Conservation (phyloP, 2,888 invertebrate species). For the Scaptomyza caliginosa region DNA sequence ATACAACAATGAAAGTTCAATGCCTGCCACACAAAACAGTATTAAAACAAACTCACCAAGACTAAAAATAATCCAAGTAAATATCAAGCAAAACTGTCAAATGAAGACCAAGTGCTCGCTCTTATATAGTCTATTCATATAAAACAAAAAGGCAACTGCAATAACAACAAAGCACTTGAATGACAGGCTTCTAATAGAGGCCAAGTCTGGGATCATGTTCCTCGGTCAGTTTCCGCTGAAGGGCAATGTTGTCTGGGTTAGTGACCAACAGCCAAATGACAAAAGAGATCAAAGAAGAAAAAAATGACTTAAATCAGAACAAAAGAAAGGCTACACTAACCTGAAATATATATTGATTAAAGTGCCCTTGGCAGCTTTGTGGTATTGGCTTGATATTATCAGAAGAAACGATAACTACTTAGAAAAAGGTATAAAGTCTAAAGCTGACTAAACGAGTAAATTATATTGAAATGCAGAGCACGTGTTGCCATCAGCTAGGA, state of each 20-base stretch:
- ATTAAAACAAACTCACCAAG: constrained; percentile 39
- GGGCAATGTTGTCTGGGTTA: constrained; percentile 53
- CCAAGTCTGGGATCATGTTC: constrained; percentile 41
- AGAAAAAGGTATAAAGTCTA: constrained; percentile 31
- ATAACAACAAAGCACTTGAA: constrained; percentile 31
- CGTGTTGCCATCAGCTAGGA: constrained; percentile 42
- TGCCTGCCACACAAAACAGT: constrained; percentile 32
- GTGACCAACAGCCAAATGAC: constrained; percentile 42
- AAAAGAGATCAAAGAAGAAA: constrained; percentile 16
- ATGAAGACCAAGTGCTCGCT: constrained; percentile 6
- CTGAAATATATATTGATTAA: constrained; percentile 16
- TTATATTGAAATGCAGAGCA: constrained; percentile 58
- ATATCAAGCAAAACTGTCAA: constrained; percentile 1
- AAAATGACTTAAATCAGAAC: background rate
- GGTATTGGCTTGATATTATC: constrained; percentile 55
- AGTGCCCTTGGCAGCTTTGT: constrained; percentile 45
- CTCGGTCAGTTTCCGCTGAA: constrained; percentile 40
- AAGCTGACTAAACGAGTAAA: constrained; percentile 57
- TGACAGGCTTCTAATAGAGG: constrained; percentile 59
- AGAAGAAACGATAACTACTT: constrained; percentile 38
- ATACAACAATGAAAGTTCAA: constrained; percentile 65
- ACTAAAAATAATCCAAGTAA: constrained; percentile 33
- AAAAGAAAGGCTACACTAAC: background rate
- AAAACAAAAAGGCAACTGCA: constrained; percentile 35
- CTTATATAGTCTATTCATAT: too few species aligned